Conservation (phyloP, 1,140 invertebrate genomes). For the Eciton burchellii region DNA sequence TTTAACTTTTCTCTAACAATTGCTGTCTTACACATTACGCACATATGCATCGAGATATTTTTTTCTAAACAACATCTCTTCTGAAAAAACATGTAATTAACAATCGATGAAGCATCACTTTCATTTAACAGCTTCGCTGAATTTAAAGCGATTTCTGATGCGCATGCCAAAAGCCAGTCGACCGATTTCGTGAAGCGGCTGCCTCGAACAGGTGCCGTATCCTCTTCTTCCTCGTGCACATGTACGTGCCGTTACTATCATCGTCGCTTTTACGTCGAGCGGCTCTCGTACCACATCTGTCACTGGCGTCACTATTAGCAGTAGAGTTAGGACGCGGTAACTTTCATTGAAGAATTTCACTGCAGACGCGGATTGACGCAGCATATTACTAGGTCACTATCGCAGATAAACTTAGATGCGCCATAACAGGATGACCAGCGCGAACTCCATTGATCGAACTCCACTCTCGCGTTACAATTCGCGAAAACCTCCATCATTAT, state of each 20-base stretch:
- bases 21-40: neutral
- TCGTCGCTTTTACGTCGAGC: conserved; percentile 53
- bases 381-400: neutral
- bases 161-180: conserved; percentile 22
- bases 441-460: neutral
- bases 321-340: conserved; percentile 46
- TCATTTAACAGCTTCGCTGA: conserved; percentile 69
- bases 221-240: conserved; percentile 45
- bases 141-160: conserved; percentile 43
- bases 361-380: conserved; percentile 31
- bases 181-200: conserved; percentile 49
- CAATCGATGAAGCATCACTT: conserved; percentile 50
- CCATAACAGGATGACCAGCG: conserved; percentile 29
- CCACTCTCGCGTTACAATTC: neutral
- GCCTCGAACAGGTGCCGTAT: conserved; percentile 68
- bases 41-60: neutral
- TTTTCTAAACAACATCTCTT: neutral
- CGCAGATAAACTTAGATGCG: neutral
- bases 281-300: conserved; percentile 55
- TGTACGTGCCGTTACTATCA: conserved; percentile 53
- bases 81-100: neutral
- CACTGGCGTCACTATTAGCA: conserved; percentile 32
- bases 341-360: conserved; percentile 72
- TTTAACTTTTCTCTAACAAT: neutral
- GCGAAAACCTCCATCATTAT: neutral